Conservation (phyloP, 2,113 vertebrate species). For the Gobiocypris rarus region DNA sequence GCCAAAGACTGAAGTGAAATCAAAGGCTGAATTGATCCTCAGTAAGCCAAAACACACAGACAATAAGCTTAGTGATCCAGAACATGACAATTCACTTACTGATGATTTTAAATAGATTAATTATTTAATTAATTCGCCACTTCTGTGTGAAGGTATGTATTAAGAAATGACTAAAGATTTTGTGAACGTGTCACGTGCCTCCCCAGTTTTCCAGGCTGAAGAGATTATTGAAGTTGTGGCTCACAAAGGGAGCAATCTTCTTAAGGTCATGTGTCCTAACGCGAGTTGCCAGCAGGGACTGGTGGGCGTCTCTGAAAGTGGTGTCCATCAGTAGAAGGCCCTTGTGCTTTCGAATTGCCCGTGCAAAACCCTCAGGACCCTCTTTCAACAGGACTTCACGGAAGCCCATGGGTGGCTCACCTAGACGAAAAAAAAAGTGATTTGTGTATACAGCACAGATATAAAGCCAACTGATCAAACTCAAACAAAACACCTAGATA, state of each 20-base stretch:
- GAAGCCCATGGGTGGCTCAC: slow-evolving; percentile 82
- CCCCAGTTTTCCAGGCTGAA: slow-evolving; percentile 94
- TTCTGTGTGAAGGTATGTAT: neutral
- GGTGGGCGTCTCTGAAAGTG: slow-evolving; percentile 92
- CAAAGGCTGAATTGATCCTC: neutral
- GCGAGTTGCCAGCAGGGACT: slow-evolving; percentile 90
- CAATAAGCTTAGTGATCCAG: neutral
- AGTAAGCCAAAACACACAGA: neutral
- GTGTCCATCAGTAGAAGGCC: slow-evolving; percentile 94
- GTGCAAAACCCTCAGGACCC: slow-evolving; percentile 86
- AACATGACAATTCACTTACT: neutral
- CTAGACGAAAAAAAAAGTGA: slow-evolving; percentile 63
- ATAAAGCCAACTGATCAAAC: neutral
- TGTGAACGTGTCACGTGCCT: slow-evolving; percentile 70
- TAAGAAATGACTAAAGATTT: slow-evolving; percentile 26
- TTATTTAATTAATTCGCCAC: neutral
- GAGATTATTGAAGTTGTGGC: slow-evolving; percentile 86
- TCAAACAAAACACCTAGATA: neutral
- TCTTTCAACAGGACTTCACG: slow-evolving; percentile 84
- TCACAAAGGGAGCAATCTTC: slow-evolving; percentile 86
- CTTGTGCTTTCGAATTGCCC: slow-evolving; percentile 80
- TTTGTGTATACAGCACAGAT: neutral
- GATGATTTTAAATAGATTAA: neutral
- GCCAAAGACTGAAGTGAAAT: neutral
- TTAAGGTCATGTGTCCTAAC: slow-evolving; percentile 93